phyloP scores from a whole-genome alignment of 2,113 vertebrate species.

The Sula dactylatra region DNA sequence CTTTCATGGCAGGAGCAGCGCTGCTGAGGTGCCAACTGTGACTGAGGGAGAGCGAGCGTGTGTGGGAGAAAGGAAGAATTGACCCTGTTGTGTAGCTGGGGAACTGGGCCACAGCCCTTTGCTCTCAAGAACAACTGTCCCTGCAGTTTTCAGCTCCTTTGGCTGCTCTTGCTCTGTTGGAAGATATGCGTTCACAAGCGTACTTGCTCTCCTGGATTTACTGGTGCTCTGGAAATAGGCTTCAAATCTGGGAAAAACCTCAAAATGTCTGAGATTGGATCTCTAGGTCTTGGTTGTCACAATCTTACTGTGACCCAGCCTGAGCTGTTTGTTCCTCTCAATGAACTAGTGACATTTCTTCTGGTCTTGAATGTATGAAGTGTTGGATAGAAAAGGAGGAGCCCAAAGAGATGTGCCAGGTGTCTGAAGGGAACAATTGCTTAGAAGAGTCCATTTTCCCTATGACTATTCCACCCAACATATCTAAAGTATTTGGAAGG shows the following conservation, averaged over 20 bases:
- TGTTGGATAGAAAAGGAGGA: neutral
- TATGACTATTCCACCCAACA: neutral
- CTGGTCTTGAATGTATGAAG: neutral
- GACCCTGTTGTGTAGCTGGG: neutral
- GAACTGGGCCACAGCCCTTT: neutral
- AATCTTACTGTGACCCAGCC: neutral
- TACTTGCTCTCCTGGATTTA: neutral
- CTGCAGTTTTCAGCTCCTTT: neutral
- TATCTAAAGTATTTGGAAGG: neutral
- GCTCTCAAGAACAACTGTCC: neutral
- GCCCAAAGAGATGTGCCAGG: neutral
- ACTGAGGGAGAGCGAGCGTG: neutral
- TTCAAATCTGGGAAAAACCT: neutral
- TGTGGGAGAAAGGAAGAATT: neutral
- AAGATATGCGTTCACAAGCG: rapidly evolving
- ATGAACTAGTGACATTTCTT: neutral
- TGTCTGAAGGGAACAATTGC: neutral
- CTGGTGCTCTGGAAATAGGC: neutral
- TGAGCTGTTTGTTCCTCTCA: neutral
- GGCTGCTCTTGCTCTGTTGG: neutral
- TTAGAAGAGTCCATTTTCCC: neutral
- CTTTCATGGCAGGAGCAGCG: neutral
- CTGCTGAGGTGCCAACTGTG: neutral
- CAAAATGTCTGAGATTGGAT: neutral
- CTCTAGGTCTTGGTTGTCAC: neutral